Evolutionary conservation across 2,888 invertebrate genomes (phyloP), one percentile per base, ranked within the genome.

Genomic region (Alentia gelatinosa): DNA sequence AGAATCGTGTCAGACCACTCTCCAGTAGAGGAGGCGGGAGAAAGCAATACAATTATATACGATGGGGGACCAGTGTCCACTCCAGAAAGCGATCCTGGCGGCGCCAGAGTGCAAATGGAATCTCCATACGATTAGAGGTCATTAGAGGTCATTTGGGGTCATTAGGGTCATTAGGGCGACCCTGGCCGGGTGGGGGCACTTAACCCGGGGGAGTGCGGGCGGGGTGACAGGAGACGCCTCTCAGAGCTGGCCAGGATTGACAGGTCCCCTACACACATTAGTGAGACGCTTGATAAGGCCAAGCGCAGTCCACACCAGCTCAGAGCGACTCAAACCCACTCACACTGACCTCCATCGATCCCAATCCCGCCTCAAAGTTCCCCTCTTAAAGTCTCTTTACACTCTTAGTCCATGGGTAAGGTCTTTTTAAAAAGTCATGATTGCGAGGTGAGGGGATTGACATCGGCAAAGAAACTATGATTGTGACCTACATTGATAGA

Each of bases 71-170:
- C 47, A 86, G 35, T 42, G 86, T 86, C 86, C 86, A 86, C 86
- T 86, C 40, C 47, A 86, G 86, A 86, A 40, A 86, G 86, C 86
- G 86, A 86, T 86, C 86, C 86, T 33, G 86, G 35, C 47, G 33
- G 86, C 30, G n/a, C 9, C 42, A 33, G 50, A 30, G 86, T 47
- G 86, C 86, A 86, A 86, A 86, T 86, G 86, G 86, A 86, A 86
- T 86, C 86, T 86, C 86, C 86, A 86, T 86, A 86, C 86, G 86
- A 86, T 86, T 86, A 47, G 86, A 86, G 86, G 86, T 86, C 86
- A 86, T 86, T 86, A 86, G 86, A 47, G 86, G 86, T 86, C 86
- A 86, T 86, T 86, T 86, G 86, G 86, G 86, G 86, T 86, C 86
- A 86, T 86, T 86, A 86, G 47, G 86, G 86, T 86, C 86, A 86